Evolutionary conservation across 1,140 invertebrate genomes (phyloP).

Genomic region (Adelges cooleyi): DNA sequence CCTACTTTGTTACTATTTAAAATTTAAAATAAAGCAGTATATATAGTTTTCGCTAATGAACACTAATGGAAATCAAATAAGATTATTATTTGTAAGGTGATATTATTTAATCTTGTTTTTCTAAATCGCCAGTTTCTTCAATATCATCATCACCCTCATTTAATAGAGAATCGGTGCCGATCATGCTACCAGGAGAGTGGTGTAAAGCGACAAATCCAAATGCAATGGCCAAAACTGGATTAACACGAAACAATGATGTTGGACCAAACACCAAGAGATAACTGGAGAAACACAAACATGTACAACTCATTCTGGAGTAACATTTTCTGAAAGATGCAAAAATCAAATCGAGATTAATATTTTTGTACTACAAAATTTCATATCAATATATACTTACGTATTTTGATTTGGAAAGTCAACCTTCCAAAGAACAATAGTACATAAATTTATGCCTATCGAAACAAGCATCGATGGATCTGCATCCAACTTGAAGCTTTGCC

Average conservation of each 20-base stretch:
- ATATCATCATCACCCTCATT: too few relatives aligned
- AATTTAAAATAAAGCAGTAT: too few relatives aligned
- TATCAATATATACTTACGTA: not conserved
- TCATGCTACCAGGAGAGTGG: conserved; percentile 1
- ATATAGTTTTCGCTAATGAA: too few relatives aligned
- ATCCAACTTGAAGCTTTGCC: not conserved
- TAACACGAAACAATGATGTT: conserved; percentile 7
- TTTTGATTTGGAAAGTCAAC: conserved; percentile 2
- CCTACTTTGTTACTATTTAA: too few relatives aligned
- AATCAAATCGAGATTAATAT: too few relatives aligned
- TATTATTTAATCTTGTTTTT: too few relatives aligned
- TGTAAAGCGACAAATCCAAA: conserved; percentile 4
- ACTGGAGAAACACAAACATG: not conserved
- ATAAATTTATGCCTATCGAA: not conserved
- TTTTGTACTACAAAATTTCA: too few relatives aligned
- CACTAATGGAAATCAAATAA: too few relatives aligned
- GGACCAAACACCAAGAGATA: conserved; percentile 5
- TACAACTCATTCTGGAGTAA: not conserved
- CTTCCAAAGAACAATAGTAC: not conserved
- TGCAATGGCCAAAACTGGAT: conserved; percentile 7
- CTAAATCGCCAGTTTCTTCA: too few relatives aligned
- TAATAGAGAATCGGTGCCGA: too few relatives aligned
- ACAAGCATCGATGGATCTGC: conserved; percentile 15
- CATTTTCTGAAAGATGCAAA: conserved; percentile 1
- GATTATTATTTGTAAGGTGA: too few relatives aligned